Evolutionary conservation across 2,888 invertebrate genomes (phyloP), one percentile per base, ranked within the genome.

Genomic region (Xiphydria camelus): DNA sequence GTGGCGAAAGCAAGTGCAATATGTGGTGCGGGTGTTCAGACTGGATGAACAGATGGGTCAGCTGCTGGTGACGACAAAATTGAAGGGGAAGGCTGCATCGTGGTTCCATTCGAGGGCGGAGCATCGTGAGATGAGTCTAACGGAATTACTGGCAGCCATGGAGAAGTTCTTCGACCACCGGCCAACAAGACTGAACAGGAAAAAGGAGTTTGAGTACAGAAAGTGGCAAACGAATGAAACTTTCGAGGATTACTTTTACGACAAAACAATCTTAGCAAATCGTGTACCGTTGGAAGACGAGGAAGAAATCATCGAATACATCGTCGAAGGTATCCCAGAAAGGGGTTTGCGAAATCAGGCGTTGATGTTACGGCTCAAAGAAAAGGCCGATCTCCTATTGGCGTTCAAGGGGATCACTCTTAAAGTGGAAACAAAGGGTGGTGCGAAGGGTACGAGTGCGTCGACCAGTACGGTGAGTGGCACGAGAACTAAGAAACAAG

Each of bases 241-340:
- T 7, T 57, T 57, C 23, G 23, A 14, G 4, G 45, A 52, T 10
- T 57, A 54, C 33, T 48, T 32, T 7, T 47, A 45, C 21, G 51
- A 54, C 5, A 52, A 53, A 37, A n/a, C 49, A 1, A 52, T 53
- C 14, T 37, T 47, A 18, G 49, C 22, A 4, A 56, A 53, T 36
- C 20, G 21, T 9, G 48, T 50, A 6, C 44, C 45, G 4, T 45
- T 56, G 6, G 45, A 29, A 3, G n/a, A n/a, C n/a, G 48, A 41
- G 7, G 35, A 38, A 1, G 53, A 56, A 19, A 10, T 53, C 1
- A 26, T 53, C 1, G 47, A 53, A 21, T 53, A 53, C 31, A 21
- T 51, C 2, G 41, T 55, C n/a, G 49, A 53, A 3, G 51, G 53
- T 2, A 47, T 55, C 23, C 47, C 46, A 10, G 53, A 55, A 37